Percentiles rank a stretch among this genome's conserved stretches.
phyloP scores from a whole-genome alignment of 2,113 vertebrate genomes.

The Hippocampus barbouri region DNA sequence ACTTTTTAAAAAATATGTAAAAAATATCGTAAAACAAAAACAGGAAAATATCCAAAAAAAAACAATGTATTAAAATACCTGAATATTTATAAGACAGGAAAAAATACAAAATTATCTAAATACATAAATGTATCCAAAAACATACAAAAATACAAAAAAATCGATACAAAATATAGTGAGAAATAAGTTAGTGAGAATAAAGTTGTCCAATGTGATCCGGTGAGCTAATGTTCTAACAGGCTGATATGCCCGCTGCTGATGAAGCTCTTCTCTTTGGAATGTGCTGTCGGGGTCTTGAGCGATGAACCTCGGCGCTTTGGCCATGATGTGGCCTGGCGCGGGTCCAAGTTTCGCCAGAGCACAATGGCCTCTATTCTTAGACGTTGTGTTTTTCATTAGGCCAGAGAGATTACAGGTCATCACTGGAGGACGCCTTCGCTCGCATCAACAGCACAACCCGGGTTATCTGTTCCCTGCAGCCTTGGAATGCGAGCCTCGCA shows the following conservation, averaged over 20 bases:
- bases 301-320: constrained; percentile 31
- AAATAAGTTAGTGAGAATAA: no score
- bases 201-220: no score
- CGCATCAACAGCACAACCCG: constrained; percentile 13
- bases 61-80: not conserved
- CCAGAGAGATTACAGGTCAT: constrained; percentile 52
- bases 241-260: constrained; percentile 32
- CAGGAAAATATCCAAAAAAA: no score
- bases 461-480: constrained; percentile 33
- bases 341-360: constrained; percentile 40
- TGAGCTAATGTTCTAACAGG: not conserved
- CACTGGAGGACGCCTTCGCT: constrained; percentile 40
- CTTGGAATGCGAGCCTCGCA: not conserved
- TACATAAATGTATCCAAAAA: not conserved
- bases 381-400: constrained; percentile 41
- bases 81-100: not conserved
- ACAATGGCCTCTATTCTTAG: constrained; percentile 72
- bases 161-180: not conserved
- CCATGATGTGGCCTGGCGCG: constrained; percentile 31
- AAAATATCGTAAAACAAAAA: not conserved
- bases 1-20: constrained; percentile 18
- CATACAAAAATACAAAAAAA: not conserved
- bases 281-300: constrained; percentile 19
- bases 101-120: not conserved
- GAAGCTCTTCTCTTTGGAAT: constrained; percentile 44